Base-by-base conservation (phyloP, 2,888 invertebrate species). In the Amphipoea lucens region DNA sequence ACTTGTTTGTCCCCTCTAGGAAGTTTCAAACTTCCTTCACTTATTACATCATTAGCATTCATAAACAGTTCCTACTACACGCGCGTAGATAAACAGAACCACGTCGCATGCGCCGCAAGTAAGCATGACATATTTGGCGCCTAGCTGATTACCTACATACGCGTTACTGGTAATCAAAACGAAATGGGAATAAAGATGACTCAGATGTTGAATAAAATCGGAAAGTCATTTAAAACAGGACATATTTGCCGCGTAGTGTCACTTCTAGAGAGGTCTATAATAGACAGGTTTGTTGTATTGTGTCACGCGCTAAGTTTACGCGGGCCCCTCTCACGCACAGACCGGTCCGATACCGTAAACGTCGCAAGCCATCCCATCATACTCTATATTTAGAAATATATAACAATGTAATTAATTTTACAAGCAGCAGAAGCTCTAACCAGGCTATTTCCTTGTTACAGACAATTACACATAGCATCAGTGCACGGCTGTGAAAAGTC, bases 381-480 rank as follows among this genome's bases (percentile, higher is more conserved):
- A 68, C 42, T 42, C 72, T 71, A 79, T 79, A 65, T 82, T 74
- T 79, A 74, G 76, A 77, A 62, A 68, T 77, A 76, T 75, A 45
- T 62, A 75, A 12, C 40, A 67, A 62, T 51, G 9, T 17, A n/a
- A 62, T 65, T 74, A 54, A 40, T 54, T 74, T 20, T 20, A 62
- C 29, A 48, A 36, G 12, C 42, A 69, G n/a, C 51, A 62, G n/a
- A 69, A 77, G 17, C 54, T 36, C 57, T 80, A 73, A 87, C 54
- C 9, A 60, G 45, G 23, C 57, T 20, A 23, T 89, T 82, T 66
- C 36, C 75, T 86, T 90, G 90, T 96, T 97, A 67, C 97, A 99
- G 99, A 91, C 98, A 98, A 95, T 97, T 99, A 89, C 99, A 99
- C 96, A 97, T 98, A 90, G 98, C 99, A 57, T 98, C 99, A 89